A percentile compares a stretch with the other conserved stretches of the same genome.
These are phyloP conservation scores for Staurois parvus DNA, from an alignment of 2,797 vertebrate genomes.

Conservation along the genomic window DNA sequence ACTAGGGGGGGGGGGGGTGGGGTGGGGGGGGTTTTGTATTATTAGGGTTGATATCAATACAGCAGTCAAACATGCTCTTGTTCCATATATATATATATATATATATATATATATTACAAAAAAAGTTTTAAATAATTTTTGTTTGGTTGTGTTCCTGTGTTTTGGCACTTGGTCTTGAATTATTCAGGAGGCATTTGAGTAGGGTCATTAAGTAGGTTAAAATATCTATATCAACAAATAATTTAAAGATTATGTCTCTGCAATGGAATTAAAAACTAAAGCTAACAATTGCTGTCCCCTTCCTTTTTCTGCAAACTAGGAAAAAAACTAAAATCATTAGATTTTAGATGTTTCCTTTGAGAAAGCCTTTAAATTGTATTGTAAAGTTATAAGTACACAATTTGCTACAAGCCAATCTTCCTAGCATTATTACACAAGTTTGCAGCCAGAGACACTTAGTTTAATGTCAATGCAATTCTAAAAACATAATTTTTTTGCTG, in stretches of 20 bases:
- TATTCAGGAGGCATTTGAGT: too few relatives aligned
- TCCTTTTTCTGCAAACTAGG: not conserved
- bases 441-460: slow-evolving; percentile 24
- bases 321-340: slow-evolving; percentile 40
- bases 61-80: too few relatives aligned
- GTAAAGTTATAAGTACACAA: slow-evolving; percentile 46
- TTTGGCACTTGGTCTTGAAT: too few relatives aligned
- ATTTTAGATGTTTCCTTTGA: slow-evolving; percentile 29
- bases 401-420: slow-evolving; percentile 37
- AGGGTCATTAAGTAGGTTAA: not conserved
- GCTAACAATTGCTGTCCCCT: slow-evolving; percentile 2
- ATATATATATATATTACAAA: too few relatives aligned
- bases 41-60: too few relatives aligned
- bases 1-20: too few relatives aligned
- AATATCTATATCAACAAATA: not conserved
- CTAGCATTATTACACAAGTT: slow-evolving; percentile 16
- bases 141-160: too few relatives aligned
- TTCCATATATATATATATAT: too few relatives aligned
- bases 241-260: not conserved
- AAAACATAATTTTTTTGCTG: slow-evolving; percentile 30
- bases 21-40: too few relatives aligned
- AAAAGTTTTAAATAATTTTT: too few relatives aligned
- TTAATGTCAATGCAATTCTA: slow-evolving; percentile 31
- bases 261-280: not conserved
- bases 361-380: slow-evolving; percentile 39